Base-by-base conservation (phyloP, 2,113 vertebrate genomes). In the Strigops habroptila region DNA sequence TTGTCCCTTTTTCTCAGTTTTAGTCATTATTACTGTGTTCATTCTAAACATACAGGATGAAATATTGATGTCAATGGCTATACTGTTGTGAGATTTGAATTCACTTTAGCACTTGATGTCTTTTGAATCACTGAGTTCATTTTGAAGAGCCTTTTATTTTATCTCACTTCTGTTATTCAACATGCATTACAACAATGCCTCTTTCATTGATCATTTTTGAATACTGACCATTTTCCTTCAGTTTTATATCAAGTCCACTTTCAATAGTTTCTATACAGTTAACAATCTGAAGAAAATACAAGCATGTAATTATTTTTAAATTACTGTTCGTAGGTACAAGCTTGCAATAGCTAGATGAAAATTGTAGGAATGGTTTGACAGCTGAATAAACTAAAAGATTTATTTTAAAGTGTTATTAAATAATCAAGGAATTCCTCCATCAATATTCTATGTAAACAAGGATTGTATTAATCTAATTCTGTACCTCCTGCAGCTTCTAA, bases 361-460 rank as follows among this genome's bases (percentile, higher is more conserved):
- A 88, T 25, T 82, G 31, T 91, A 84, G 35, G 76, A 70, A 86
- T 88, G 28, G 83, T 51, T 43, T 92, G 31, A 90, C 37, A 84
- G 62, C 31, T 69, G 59, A 93, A 93, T 46, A 82, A 95, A 94
- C 27, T 19, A 55, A 60, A 16, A 12, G 17, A 19, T 80, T 78
- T 92, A 57, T 60, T 73, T 57, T 13, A 92, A 92, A 93, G 25
- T 77, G 59, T 44, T 74, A 76, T 74, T 95, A 91, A 95, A 80
- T 48, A 94, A 90, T 83, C 67, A 83, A 55, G 75, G 70, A 69
- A 90, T 39, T 64, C 53, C 89, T 90, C 64, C 28, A 88, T 65
- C 43, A 51, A 37, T 86, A 87, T 80, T 88, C 73, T 69, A 21
- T 75, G 60, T 77, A 94, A 80, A 91, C 60, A 95, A 30, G 62